phyloP scores from a whole-genome alignment of 2,113 vertebrate genomes.

The Micronycteris hirsuta region DNA sequence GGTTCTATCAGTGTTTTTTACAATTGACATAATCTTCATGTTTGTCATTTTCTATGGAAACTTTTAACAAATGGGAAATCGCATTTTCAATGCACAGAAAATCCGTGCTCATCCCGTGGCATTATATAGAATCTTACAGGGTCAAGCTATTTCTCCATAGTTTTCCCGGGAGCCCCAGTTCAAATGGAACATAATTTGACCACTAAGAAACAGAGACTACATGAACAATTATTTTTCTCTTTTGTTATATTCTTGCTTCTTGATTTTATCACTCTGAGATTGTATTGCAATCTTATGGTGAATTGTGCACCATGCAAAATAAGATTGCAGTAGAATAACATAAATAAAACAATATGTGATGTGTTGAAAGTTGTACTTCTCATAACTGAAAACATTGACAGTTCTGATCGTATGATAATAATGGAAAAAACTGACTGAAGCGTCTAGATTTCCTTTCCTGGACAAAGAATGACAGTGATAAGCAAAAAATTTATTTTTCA shows the following conservation, averaged over 20 bases:
- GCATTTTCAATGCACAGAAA: not conserved
- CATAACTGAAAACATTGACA: not conserved
- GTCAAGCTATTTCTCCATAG: not conserved
- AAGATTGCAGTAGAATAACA: not conserved
- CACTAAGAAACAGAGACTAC: not conserved
- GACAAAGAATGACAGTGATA: not conserved
- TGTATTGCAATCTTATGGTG: not conserved
- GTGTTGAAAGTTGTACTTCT: not conserved
- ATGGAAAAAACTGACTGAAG: not conserved
- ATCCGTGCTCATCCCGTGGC: not conserved
- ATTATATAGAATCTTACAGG: not conserved
- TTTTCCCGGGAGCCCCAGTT: not conserved
- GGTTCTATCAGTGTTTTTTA: not conserved
- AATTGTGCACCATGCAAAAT: not conserved
- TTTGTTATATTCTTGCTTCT: slow-evolving; percentile 19
- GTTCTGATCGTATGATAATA: slow-evolving; percentile 33
- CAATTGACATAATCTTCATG: not conserved
- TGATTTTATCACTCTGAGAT: not conserved
- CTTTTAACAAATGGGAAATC: not conserved
- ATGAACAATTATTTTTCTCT: not conserved
- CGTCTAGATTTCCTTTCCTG: slow-evolving; percentile 15
- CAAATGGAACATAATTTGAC: not conserved
- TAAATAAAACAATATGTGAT: not conserved
- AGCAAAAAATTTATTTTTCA: slow-evolving; percentile 25
- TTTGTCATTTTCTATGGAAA: not conserved